These are phyloP conservation scores for Philaenus spumarius DNA, from an alignment of 1,140 invertebrate species.

Conservation along the genomic window DNA sequence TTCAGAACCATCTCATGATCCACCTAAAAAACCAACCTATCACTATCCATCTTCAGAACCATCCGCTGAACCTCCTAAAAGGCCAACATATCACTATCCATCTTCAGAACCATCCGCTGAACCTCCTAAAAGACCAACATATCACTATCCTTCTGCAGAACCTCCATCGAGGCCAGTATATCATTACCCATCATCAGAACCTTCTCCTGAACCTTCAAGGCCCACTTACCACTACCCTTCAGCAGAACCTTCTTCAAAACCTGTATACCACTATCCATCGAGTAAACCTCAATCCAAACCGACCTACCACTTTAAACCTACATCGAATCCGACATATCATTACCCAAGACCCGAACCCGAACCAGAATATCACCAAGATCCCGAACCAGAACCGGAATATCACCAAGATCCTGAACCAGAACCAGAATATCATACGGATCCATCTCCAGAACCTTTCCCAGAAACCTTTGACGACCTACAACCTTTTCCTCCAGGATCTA, in stretches of 20 bases:
- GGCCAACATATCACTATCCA: too few species aligned
- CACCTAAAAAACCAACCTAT: too few species aligned
- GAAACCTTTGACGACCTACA: background rate
- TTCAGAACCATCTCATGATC: too few species aligned
- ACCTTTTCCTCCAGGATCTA: background rate
- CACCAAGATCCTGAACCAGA: background rate
- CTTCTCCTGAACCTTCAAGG: slow-evolving; percentile 1
- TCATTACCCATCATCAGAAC: slow-evolving; percentile 1
- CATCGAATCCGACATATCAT: background rate
- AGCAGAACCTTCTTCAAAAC: background rate
- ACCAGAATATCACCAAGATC: too few species aligned
- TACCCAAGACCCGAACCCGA: background rate
- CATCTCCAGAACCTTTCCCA: slow-evolving; percentile 2
- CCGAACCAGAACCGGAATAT: background rate
- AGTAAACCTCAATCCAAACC: background rate
- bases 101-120: background rate
- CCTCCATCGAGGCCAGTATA: background rate
- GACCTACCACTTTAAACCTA: background rate
- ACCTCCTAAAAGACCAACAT: slow-evolving; percentile 1
- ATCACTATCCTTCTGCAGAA: background rate
- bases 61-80: too few species aligned
- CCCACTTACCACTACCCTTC: background rate
- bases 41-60: too few species aligned
- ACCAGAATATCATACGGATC: background rate
- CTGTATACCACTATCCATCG: background rate